These are phyloP conservation scores for Falco punctatus DNA, from an alignment of 2,113 vertebrate species.

Conservation along the genomic window DNA sequence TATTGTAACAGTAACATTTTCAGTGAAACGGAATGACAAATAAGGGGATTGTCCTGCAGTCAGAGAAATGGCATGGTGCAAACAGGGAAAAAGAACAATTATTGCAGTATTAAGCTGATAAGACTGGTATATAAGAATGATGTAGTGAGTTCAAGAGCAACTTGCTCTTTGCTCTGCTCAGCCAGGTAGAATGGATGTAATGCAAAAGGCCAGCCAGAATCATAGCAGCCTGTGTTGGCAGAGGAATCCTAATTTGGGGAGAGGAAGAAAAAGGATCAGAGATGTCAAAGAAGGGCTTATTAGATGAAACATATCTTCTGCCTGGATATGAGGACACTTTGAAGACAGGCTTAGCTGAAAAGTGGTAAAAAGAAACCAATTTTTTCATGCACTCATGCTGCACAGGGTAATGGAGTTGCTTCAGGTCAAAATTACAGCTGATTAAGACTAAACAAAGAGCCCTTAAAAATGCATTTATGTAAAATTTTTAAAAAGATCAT, in stretches of 20 bases:
- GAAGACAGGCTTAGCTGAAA: not conserved
- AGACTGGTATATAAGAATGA: not conserved
- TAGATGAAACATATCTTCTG: not conserved
- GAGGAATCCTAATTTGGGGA: not conserved
- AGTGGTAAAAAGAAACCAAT: not conserved
- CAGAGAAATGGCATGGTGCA: not conserved
- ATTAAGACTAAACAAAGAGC: not conserved
- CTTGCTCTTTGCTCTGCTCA: not conserved
- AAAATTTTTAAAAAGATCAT: too few relatives aligned
- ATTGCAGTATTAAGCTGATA: not conserved
- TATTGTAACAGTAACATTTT: not conserved
- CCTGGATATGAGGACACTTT: not conserved
- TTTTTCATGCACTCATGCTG: not conserved
- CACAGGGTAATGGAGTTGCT: not conserved
- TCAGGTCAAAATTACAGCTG: not conserved
- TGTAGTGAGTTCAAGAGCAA: not conserved
- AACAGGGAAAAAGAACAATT: conserved; percentile 18
- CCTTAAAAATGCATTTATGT: not conserved
- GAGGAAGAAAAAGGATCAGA: not conserved
- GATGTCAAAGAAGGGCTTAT: not conserved
- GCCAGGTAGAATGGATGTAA: not conserved
- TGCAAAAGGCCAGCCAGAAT: not conserved
- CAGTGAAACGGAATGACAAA: not conserved
- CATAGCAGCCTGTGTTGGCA: not conserved
- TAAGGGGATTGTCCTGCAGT: not conserved